Percentiles rank a stretch among this genome's conserved stretches.
phyloP scores from a whole-genome alignment of 2,113 vertebrate species.

The Panurus biarmicus region DNA sequence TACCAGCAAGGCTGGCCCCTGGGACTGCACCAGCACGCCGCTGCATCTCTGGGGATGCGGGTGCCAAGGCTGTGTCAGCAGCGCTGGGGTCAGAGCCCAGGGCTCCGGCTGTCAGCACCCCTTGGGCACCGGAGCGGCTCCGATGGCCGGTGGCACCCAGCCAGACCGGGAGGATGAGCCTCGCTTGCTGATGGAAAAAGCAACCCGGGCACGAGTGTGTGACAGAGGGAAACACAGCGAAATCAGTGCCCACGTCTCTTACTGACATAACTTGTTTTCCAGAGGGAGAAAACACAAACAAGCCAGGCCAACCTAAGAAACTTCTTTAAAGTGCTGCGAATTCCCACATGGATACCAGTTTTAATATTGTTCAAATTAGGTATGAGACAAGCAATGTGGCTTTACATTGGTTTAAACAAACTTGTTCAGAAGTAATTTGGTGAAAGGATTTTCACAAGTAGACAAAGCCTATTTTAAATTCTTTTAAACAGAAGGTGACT shows the following conservation, averaged over 20 bases:
- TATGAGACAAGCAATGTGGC: background rate
- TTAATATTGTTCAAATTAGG: background rate
- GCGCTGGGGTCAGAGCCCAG: rapidly evolving
- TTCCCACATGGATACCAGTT: background rate
- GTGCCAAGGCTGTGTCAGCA: background rate
- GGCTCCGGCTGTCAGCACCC: background rate
- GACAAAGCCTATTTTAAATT: background rate
- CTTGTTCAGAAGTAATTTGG: background rate
- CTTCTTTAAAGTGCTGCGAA: background rate
- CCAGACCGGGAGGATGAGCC: rapidly evolving
- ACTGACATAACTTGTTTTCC: background rate
- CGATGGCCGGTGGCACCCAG: rapidly evolving
- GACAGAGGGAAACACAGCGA: rapidly evolving
- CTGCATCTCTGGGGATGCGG: background rate
- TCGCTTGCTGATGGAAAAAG: background rate
- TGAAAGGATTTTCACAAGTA: background rate
- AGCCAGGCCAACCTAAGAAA: background rate
- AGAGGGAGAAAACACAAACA: background rate
- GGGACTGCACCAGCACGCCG: rapidly evolving
- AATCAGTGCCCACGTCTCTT: background rate
- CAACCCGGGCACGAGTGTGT: rapidly evolving
- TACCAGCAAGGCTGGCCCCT: background rate
- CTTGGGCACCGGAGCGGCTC: rapidly evolving
- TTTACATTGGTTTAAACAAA: background rate
- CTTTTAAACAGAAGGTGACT: background rate